Evolutionary conservation across 2,888 invertebrate genomes (phyloP).

Genomic region (Parnassius mnemosyne): DNA sequence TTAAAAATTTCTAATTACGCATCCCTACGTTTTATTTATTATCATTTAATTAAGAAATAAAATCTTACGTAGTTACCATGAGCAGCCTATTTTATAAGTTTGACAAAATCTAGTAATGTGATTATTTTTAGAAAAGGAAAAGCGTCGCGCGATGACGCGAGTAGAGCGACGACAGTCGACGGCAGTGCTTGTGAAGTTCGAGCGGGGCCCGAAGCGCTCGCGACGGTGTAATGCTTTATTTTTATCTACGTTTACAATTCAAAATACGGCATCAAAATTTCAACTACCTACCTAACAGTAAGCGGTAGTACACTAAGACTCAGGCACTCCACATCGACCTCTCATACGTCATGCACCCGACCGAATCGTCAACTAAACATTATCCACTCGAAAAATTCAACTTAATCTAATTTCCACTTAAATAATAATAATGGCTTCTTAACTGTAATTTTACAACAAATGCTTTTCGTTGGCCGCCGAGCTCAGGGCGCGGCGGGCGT

Average conservation of each 20-base stretch:
- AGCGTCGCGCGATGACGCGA: constrained; percentile 53
- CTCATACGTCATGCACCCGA: constrained; percentile 62
- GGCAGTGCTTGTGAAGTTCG: constrained; percentile 43
- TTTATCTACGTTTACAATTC: constrained; percentile 73
- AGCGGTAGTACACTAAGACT: constrained; percentile 77
- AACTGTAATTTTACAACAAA: constrained; percentile 78
- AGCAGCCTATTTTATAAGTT: constrained; percentile 80
- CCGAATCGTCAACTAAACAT: constrained; percentile 75
- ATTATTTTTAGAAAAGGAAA: constrained; percentile 73
- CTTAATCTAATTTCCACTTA: constrained; percentile 77
- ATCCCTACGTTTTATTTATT: constrained; percentile 80
- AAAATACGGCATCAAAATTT: constrained; percentile 78
- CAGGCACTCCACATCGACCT: constrained; percentile 78
- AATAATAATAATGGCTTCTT: constrained; percentile 79
- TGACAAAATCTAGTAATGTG: constrained; percentile 77
- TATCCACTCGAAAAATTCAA: constrained; percentile 78
- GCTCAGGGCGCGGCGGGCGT: constrained; percentile 63
- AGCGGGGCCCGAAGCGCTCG: constrained; percentile 55
- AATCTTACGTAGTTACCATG: constrained; percentile 79
- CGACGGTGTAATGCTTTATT: constrained; percentile 67
- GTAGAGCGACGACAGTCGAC: constrained; percentile 37
- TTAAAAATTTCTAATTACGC: constrained; percentile 81
- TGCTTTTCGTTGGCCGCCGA: constrained; percentile 77
- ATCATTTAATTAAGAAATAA: constrained; percentile 80
- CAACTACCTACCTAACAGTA: constrained; percentile 81